phyloP scores from a whole-genome alignment of 2,797 vertebrate species.

The Vespertilio murinus region DNA sequence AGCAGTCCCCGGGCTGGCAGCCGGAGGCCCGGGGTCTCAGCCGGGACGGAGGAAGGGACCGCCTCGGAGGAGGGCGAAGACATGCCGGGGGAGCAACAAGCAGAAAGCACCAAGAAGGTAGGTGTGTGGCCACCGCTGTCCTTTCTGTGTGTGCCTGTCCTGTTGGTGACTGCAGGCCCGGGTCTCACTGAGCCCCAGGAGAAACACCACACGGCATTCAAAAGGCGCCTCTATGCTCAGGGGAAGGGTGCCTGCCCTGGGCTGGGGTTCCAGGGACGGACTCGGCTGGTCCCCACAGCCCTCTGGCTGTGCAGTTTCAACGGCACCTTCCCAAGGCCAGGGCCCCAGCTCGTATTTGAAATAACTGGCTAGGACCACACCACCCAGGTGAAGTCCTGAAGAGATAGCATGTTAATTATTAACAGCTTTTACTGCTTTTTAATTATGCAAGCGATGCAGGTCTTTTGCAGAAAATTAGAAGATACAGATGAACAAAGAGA shows the following conservation, averaged over 20 bases:
- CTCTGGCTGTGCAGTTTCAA: rapidly evolving
- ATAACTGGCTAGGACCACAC: background rate
- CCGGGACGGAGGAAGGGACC: slow-evolving; percentile 69
- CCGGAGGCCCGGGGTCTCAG: slow-evolving; percentile 68
- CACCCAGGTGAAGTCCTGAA: background rate
- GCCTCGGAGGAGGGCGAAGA: slow-evolving; percentile 71
- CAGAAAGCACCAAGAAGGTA: slow-evolving; percentile 83
- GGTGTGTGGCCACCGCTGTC: background rate
- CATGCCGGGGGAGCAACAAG: slow-evolving; percentile 70
- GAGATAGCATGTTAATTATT: slow-evolving; percentile 21
- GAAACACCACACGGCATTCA: rapidly evolving
- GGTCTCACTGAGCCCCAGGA: background rate
- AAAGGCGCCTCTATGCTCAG: background rate
- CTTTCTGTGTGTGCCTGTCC: rapidly evolving
- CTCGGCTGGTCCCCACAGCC: background rate
- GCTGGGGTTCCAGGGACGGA: rapidly evolving
- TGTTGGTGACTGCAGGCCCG: too few relatives aligned
- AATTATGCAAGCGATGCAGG: slow-evolving; percentile 37
- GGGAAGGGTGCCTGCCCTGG: background rate
- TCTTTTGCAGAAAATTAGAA: slow-evolving; percentile 50
- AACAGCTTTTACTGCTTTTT: slow-evolving; percentile 53
- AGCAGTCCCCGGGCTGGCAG: slow-evolving; percentile 29
- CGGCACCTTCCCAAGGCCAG: background rate
- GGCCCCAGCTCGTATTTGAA: background rate
- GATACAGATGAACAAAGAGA: background rate